Base-by-base conservation (phyloP, 2,888 invertebrate genomes). In the Pristionchus entomophagus region DNA sequence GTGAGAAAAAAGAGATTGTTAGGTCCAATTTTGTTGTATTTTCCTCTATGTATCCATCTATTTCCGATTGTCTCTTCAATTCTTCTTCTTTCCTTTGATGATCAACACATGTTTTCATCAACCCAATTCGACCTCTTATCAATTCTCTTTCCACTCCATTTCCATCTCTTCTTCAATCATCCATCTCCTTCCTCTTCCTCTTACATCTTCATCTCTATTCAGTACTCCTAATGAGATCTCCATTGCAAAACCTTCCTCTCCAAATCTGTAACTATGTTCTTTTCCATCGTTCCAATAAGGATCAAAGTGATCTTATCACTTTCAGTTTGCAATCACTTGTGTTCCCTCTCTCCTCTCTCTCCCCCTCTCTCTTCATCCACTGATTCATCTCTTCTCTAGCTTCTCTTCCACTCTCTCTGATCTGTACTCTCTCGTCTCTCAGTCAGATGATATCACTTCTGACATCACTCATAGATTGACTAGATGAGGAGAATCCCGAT, bases 91-190 rank as follows among this genome's bases (percentile, higher is more conserved):
- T 77, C 62, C 59, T 65, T 62, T 62, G 29, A 35, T 22, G 14
- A n/a, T 69, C 17, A 69, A 69, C 69, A 69, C 38, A 19, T 69
- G 69, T 69, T 69, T 69, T 69, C n/a, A 32, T 69, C 38, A 14
- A 69, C 69, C 38, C 69, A 38, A 69, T 69, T 69, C 69, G 69
- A 69, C 35, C 69, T 69, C 69, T 69, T 69, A 69, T 69, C 69
- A 69, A 38, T 22, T 51, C 41, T 78, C 77, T 73, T 38, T 84
- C 73, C n/a, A 41, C 49, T 80, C 32, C 53, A n/a, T 49, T 80
- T 53, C 38, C 51, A 19, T 69, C 5, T 14, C 51, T 69, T 5
- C 14, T 69, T 22, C 32, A 4, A 69, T 69, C 69, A 22, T 41
- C 35, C 19, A 32, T 69, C 69, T 41, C 32, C 38, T 17, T 69